Conservation (phyloP, 2,888 invertebrate species). For the Agriotes lineatus region DNA sequence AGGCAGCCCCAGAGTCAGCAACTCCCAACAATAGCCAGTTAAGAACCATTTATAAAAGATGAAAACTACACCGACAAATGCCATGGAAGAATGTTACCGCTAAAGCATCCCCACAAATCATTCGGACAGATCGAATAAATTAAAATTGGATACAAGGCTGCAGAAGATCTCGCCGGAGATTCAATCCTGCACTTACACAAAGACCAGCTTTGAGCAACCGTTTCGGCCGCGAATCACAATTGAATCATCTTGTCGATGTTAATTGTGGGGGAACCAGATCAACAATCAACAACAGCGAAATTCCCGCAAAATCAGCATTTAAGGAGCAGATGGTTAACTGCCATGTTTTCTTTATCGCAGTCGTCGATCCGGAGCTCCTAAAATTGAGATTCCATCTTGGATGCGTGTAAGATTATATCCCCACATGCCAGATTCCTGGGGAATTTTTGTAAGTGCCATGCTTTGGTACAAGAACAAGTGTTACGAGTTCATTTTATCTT, state of each 20-base stretch:
- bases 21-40: slow-evolving; percentile 33
- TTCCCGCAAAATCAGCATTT: neutral
- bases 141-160: slow-evolving; percentile 54
- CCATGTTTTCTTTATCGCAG: no score
- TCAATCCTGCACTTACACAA: neutral
- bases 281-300: neutral
- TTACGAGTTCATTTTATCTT: no score
- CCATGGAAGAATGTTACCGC: slow-evolving; percentile 52
- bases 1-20: slow-evolving; percentile 23
- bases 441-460: no score
- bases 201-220: slow-evolving; percentile 1
- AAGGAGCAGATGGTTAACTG: no score
- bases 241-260: neutral
- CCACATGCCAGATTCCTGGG: no score
- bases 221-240: neutral
- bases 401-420: no score
- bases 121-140: slow-evolving; percentile 55
- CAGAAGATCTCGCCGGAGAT: slow-evolving; percentile 38
- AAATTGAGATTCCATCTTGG: no score
- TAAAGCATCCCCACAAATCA: slow-evolving; percentile 53
- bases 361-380: no score
- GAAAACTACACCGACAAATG: slow-evolving; percentile 51
- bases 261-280: neutral
- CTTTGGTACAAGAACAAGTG: no score
- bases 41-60: slow-evolving; percentile 48